Percentiles rank a stretch among this genome's conserved stretches.
Evolutionary conservation across 2,888 invertebrate species (phyloP).

Genomic region (Caenorhabditis auriculariae): DNA sequence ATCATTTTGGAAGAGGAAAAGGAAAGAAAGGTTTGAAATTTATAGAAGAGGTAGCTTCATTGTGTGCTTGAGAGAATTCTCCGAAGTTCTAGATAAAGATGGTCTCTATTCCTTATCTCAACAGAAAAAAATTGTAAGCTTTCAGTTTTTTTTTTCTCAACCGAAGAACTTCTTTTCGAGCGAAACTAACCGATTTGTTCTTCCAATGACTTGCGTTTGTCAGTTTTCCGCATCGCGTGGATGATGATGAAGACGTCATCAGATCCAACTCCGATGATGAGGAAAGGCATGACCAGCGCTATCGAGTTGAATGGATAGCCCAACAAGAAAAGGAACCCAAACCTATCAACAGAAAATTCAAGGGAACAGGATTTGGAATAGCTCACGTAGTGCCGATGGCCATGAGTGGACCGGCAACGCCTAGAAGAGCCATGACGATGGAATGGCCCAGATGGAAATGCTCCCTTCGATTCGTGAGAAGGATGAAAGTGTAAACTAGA

Average conservation of each 20-base stretch:
- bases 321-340: conserved; percentile 43
- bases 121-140: background rate
- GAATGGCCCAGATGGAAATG: conserved; percentile 39
- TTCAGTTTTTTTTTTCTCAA: background rate
- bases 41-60: background rate
- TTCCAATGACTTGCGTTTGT: conserved; percentile 36
- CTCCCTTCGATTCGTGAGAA: conserved; percentile 37
- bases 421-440: conserved; percentile 45
- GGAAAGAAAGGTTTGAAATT: background rate
- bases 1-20: background rate
- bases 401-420: conserved; percentile 49
- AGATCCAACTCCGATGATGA: conserved; percentile 53
- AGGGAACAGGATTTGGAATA: background rate
- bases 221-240: conserved; percentile 48
- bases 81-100: background rate
- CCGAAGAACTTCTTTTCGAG: background rate
- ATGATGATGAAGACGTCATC: conserved; percentile 57
- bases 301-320: conserved; percentile 54
- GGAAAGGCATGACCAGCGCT: conserved; percentile 53
- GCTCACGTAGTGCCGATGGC: conserved; percentile 37
- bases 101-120: background rate
- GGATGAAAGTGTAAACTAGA: conserved; percentile 42
- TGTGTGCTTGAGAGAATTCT: background rate
- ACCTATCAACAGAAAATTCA: conserved; percentile 22
- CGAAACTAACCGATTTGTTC: conserved; percentile 38